Conservation (phyloP, 2,888 invertebrate genomes). For the Drosophila barbarae region DNA sequence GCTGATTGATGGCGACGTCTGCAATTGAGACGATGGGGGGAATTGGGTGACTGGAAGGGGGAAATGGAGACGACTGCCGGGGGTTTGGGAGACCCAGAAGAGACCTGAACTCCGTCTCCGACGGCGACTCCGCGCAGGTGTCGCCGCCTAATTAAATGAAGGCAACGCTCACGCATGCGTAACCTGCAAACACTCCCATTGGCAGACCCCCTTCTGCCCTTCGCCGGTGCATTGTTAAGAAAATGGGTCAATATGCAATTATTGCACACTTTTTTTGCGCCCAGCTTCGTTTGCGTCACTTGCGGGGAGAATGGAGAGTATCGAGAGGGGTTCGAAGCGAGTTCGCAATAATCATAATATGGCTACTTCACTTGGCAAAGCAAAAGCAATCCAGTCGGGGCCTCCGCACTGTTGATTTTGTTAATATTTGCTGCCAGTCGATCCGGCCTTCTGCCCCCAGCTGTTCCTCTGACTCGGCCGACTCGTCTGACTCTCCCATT, state of each 20-base stretch:
- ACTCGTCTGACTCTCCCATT: constrained; percentile 11
- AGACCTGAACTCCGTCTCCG: constrained; percentile 27
- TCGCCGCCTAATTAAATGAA: constrained; percentile 71
- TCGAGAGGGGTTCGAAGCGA: background rate
- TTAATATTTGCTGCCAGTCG: constrained; percentile 50
- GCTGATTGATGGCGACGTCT: constrained; percentile 70
- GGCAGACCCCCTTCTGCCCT: constrained; percentile 32
- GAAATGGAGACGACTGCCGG: background rate
- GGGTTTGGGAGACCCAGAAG: background rate
- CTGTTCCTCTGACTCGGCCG: constrained; percentile 1
- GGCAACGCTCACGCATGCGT: constrained; percentile 72
- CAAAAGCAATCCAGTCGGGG: constrained; percentile 43
- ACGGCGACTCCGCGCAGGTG: constrained; percentile 44
- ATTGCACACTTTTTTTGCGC: constrained; percentile 54
- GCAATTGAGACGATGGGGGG: constrained; percentile 26
- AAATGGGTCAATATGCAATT: constrained; percentile 74
- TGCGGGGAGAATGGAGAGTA: constrained; percentile 9
- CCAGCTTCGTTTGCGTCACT: constrained; percentile 57
- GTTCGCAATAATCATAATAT: constrained; percentile 44
- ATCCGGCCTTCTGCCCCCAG: background rate
- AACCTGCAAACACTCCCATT: constrained; percentile 47
- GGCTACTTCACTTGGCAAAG: constrained; percentile 52
- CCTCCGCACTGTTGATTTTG: constrained; percentile 49
- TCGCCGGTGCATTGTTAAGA: constrained; percentile 50
- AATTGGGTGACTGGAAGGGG: constrained; percentile 28